Conservation (phyloP, 2,797 vertebrate genomes). For the Perdix hodgsoniae region DNA sequence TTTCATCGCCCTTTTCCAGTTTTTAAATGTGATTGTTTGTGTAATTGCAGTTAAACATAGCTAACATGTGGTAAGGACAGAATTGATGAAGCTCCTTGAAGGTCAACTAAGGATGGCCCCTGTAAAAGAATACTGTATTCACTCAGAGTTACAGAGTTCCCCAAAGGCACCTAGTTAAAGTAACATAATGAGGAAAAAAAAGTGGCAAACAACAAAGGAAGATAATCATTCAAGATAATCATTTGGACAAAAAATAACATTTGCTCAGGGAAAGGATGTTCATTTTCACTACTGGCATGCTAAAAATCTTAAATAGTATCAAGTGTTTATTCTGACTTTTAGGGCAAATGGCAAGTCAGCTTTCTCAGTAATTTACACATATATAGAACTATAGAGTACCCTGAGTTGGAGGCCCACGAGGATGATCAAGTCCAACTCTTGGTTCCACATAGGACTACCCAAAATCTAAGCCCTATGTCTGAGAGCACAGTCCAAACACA, state of each 20-base stretch:
- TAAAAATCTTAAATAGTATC: accelerated
- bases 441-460: too few relatives aligned
- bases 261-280: neutral
- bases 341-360: neutral
- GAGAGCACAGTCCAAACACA: too few relatives aligned
- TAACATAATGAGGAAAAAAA: neutral
- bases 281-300: neutral
- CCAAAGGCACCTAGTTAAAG: neutral
- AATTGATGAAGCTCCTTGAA: neutral
- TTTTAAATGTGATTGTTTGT: neutral
- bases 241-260: neutral
- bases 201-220: neutral
- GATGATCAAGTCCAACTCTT: too few relatives aligned
- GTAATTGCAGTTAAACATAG: neutral
- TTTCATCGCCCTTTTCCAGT: neutral
- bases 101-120: neutral
- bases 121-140: neutral
- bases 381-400: too few relatives aligned
- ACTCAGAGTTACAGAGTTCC: neutral
- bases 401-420: too few relatives aligned
- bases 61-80: neutral
- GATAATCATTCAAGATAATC: neutral
- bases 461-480: too few relatives aligned
- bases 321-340: neutral
- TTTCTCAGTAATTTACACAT: neutral